phyloP scores from a whole-genome alignment of 2,888 invertebrate species.

The Synergus umbraculus region DNA sequence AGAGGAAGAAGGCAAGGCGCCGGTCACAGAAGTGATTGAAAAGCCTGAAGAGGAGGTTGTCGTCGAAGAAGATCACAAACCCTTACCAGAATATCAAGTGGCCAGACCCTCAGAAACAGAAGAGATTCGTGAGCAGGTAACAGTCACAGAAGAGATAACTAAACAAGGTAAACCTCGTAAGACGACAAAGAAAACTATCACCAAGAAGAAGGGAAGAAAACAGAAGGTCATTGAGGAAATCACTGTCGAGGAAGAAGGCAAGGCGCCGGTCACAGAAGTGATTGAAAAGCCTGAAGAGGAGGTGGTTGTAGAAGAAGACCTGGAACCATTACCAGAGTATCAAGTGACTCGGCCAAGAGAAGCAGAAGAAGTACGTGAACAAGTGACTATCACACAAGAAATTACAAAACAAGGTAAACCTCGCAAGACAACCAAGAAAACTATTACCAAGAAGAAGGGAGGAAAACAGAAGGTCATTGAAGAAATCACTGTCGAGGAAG shows the following conservation, averaged over 20 bases:
- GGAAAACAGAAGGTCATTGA: conserved; percentile 59
- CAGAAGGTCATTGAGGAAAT: conserved; percentile 54
- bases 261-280: conserved; percentile 67
- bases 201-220: too few relatives aligned
- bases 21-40: conserved; percentile 55
- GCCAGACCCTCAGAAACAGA: conserved; percentile 77
- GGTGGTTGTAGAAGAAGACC: too few relatives aligned
- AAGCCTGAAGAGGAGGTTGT: conserved; percentile 63
- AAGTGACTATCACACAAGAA: conserved; percentile 60
- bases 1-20: conserved; percentile 67
- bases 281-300: conserved; percentile 45
- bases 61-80: conserved; percentile 57
- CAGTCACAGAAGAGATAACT: too few relatives aligned
- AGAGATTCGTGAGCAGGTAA: too few relatives aligned
- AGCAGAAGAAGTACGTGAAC: conserved; percentile 69
- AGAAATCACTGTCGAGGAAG: conserved; percentile 60
- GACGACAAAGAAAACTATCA: too few relatives aligned
- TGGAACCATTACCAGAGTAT: too few relatives aligned
- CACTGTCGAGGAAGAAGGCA: conserved; percentile 63
- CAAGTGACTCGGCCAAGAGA: background rate
- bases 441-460: conserved; percentile 71
- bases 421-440: conserved; percentile 58
- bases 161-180: too few relatives aligned
- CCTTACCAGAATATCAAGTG: too few relatives aligned
- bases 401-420: conserved; percentile 62